Evolutionary conservation across 2,113 vertebrate species (phyloP), one percentile per base, ranked within the genome.

Genomic region (Nannobrachium achirus): DNA sequence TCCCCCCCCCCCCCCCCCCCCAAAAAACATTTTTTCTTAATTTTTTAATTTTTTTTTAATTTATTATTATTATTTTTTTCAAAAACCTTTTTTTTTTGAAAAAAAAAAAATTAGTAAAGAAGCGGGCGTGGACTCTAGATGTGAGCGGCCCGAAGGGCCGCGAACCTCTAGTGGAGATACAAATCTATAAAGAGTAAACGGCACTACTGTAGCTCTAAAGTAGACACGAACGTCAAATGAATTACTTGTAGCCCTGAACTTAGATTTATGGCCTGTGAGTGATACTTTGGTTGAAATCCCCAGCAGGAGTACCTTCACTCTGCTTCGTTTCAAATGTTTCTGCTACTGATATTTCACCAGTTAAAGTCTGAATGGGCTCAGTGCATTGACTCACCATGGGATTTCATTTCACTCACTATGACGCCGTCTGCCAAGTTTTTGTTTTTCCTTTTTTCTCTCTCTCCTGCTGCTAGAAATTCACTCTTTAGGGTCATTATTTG

Each of bases 361-460:
- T 13, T 58, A 63, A 20, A 55, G 9, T 50, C 48, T 49, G 49
- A 11, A 11, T 46, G 44, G 3, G 13, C 39, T 20, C 9, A 25
- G 16, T 63, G 20, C 11, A 46, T 55, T 20, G 8, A 41, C 6
- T 15, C 48, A 57, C 56, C 48, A 6, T 5, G 25, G 41, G 13
- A 8, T 40, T 16, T 18, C 46, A 58, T 57, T 42, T 63, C 51
- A 51, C 8, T 69, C 16, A 59, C 48, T 44, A 33, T 20, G 39
- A 63, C 45, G 33, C 9, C 25, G 10, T 45, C 16, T 45, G 48
- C 41, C 60, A 33, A 14, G 40, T 42, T 33, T 11, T 48, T n/a
- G n/a, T n/a, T n/a, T n/a, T n/a, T n/a, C n/a, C n/a, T n/a, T 25
- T 40, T 33, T 33, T 4, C 20, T 33, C 25, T 33, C n/a, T 33